phyloP scores from a whole-genome alignment of 2,888 invertebrate species.

The Pseudococcus viburni region DNA sequence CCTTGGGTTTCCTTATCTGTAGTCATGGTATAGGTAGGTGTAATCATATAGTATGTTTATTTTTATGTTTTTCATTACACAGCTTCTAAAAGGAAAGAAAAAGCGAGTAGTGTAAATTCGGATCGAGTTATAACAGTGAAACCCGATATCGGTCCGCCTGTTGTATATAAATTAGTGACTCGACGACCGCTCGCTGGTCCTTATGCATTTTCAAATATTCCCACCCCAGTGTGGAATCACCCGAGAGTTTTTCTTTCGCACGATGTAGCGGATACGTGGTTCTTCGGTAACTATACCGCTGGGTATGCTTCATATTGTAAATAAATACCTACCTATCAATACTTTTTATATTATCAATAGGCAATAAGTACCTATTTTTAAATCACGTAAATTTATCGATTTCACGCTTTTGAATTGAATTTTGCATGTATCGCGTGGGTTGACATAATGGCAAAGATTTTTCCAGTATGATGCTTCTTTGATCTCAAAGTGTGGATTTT shows the following conservation, averaged over 20 bases:
- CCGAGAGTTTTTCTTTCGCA: conserved; percentile 85
- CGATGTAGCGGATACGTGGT: conserved; percentile 84
- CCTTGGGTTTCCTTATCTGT: too few species aligned
- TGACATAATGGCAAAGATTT: background rate
- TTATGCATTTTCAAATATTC: conserved; percentile 90
- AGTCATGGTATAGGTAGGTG: background rate
- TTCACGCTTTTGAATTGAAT: background rate
- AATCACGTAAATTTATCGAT: background rate
- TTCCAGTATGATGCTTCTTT: background rate
- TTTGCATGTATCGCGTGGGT: background rate
- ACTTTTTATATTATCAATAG: background rate
- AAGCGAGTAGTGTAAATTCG: conserved; percentile 56
- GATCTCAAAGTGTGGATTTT: background rate
- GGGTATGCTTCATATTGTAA: conserved; percentile 60
- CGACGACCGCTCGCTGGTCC: conserved; percentile 88
- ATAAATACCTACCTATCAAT: background rate
- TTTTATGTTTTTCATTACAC: conserved; percentile 60
- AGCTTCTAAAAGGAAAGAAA: conserved; percentile 58
- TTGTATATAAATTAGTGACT: conserved; percentile 72
- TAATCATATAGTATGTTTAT: background rate
- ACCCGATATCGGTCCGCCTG: conserved; percentile 74
- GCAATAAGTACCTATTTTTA: background rate
- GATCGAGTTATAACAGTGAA: conserved; percentile 68
- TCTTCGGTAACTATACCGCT: conserved; percentile 80
- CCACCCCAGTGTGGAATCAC: conserved; percentile 83